A percentile compares a stretch with the other conserved stretches of the same genome.
Evolutionary conservation across 2,888 invertebrate genomes (phyloP).

Genomic region (Drosophila pullipes): DNA sequence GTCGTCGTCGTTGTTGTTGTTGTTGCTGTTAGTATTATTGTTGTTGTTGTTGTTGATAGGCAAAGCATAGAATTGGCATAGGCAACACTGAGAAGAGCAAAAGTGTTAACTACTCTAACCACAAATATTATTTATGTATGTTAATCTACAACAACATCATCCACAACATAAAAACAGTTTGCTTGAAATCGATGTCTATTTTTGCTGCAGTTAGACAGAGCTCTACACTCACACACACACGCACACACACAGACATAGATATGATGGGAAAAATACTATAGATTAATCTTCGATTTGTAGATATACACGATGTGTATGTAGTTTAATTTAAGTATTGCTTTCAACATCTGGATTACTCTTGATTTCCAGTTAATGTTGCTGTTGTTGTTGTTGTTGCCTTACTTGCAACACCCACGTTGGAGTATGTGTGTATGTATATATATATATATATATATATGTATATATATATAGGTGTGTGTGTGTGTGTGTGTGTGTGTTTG

Average conservation of each 20-base stretch:
- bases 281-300: not conserved
- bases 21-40: slow-evolving; percentile 19
- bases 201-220: slow-evolving; percentile 55
- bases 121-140: not conserved
- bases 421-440: not conserved
- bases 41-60: slow-evolving; percentile 23
- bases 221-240: slow-evolving; percentile 16
- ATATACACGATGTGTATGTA: slow-evolving; percentile 4
- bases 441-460: too few relatives aligned
- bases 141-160: slow-evolving; percentile 22
- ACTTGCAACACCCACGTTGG: not conserved
- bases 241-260: not conserved
- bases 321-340: not conserved
- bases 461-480: not conserved
- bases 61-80: not conserved
- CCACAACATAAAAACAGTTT: slow-evolving; percentile 9
- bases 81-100: slow-evolving; percentile 1
- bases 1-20: slow-evolving; percentile 17
- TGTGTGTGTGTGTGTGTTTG: not conserved
- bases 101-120: slow-evolving; percentile 2
- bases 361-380: not conserved
- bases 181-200: slow-evolving; percentile 45
- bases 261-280: not conserved
- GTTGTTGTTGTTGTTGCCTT: slow-evolving; percentile 13
- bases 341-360: not conserved